Base-by-base conservation (phyloP, 2,888 invertebrate species). In the Cephalotes varians region DNA sequence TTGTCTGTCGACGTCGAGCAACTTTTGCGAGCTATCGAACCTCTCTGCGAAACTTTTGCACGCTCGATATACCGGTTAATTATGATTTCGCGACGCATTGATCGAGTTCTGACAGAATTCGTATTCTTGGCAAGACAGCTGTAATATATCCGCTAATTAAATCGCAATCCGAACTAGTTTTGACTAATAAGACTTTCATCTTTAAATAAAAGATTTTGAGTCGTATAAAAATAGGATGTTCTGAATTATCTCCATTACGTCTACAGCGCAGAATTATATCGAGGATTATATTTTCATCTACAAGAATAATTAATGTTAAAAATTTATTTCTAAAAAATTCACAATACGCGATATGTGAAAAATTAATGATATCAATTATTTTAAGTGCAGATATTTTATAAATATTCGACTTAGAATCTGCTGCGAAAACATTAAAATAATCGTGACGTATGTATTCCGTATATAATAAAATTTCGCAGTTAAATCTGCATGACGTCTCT, bases 31-130 rank as follows among this genome's bases (percentile, higher is more conserved):
- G 37, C n/a, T 54, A 21, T 37, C 31, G 15, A 67, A 77, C 54
- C 67, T 54, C 67, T 54, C 40, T 28, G 18, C 15, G 28, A 44
- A 77, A 77, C 69, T 69, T 77, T 56, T 18, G 67, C 65, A 15
- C 76, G 44, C 54, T 31, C 28, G 69, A 56, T 69, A n/a, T 25
- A 21, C 34, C 18, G 12, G 40, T 56, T 71, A 58, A 77, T 77
- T 77, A 71, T 56, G 56, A 71, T 25, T 34, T 21, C 56, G 56
- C 12, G 31, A 28, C n/a, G n/a, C 12, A 58, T 31, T 40, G 44
- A 44, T 44, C n/a, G 1, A 18, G 51, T 37, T n/a, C 6, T 9
- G 21, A 40, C 15, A 18, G 31, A 25, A n/a, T n/a, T 58, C 31
- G 72, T 44, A 44, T 25, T 49, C 15, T 51, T 12, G 10, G 31